These are phyloP conservation scores for Nesogale talazaci DNA, from an alignment of 2,113 vertebrate species.

Conservation along the genomic window DNA sequence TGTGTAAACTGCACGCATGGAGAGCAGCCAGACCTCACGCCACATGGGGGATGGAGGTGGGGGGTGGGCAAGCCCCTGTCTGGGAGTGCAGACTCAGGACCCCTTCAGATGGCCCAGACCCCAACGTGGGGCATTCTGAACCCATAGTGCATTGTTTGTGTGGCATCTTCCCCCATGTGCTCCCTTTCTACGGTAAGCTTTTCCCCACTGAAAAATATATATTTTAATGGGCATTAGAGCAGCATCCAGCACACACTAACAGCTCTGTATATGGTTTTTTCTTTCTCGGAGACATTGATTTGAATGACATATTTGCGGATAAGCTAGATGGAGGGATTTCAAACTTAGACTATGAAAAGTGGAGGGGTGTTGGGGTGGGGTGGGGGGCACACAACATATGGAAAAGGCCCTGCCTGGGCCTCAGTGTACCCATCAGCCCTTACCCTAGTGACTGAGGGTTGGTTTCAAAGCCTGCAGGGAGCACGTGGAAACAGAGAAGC, in stretches of 20 bases:
- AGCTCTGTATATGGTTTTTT: neutral
- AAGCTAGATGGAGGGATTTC: neutral
- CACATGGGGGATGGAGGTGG: constrained; percentile 28
- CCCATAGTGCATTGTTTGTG: neutral
- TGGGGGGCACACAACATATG: neutral
- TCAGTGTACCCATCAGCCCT: neutral
- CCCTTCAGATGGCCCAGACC: neutral
- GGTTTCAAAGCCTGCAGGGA: too few species aligned
- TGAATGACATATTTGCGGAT: neutral
- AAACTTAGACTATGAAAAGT: neutral
- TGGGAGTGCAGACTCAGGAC: neutral
- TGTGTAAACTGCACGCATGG: constrained; percentile 76
- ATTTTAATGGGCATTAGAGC: neutral
- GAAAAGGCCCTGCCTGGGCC: neutral
- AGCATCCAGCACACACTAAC: neutral
- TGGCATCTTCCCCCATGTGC: neutral
- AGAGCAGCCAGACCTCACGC: constrained; percentile 66
- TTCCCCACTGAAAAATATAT: neutral
- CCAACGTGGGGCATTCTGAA: neutral
- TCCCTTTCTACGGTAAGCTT: constrained; percentile 18
- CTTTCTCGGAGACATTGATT: neutral
- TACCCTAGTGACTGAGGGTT: too few species aligned
- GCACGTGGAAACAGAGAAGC: too few species aligned
- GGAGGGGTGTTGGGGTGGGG: neutral
- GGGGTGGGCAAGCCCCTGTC: constrained; percentile 18